Evolutionary conservation across 2,888 invertebrate species (phyloP).

Genomic region (Ceramica pisi): DNA sequence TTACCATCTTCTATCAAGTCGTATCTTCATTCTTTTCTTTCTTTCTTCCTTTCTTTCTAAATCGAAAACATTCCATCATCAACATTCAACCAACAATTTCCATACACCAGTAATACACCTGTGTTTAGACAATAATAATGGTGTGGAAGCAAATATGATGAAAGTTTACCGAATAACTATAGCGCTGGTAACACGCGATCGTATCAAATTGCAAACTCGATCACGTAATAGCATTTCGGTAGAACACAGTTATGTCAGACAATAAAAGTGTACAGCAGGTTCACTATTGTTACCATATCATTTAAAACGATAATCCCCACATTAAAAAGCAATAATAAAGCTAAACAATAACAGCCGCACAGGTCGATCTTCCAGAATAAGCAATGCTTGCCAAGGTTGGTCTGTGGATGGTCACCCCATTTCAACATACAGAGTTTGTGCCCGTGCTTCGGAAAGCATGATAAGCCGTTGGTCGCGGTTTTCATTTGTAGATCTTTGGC

Average conservation of each 20-base stretch:
- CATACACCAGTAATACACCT: constrained; percentile 19
- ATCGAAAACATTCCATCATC: constrained; percentile 6
- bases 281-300: constrained; percentile 6
- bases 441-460: too few relatives aligned
- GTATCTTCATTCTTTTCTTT: too few relatives aligned
- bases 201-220: constrained; percentile 56
- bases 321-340: too few relatives aligned
- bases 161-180: constrained; percentile 51
- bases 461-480: too few relatives aligned
- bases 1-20: not conserved
- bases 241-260: constrained; percentile 53
- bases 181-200: constrained; percentile 55
- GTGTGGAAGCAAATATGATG: constrained; percentile 51
- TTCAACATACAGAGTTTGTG: too few relatives aligned
- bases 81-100: constrained; percentile 15
- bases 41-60: too few relatives aligned
- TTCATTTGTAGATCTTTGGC: too few relatives aligned
- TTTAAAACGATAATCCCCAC: too few relatives aligned
- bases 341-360: too few relatives aligned
- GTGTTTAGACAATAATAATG: constrained; percentile 34
- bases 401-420: too few relatives aligned
- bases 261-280: constrained; percentile 33
- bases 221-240: constrained; percentile 68
- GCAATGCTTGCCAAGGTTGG: too few relatives aligned
- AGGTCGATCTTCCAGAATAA: too few relatives aligned